phyloP scores from a whole-genome alignment of 2,797 vertebrate species.

The Harpagifer antarcticus region DNA sequence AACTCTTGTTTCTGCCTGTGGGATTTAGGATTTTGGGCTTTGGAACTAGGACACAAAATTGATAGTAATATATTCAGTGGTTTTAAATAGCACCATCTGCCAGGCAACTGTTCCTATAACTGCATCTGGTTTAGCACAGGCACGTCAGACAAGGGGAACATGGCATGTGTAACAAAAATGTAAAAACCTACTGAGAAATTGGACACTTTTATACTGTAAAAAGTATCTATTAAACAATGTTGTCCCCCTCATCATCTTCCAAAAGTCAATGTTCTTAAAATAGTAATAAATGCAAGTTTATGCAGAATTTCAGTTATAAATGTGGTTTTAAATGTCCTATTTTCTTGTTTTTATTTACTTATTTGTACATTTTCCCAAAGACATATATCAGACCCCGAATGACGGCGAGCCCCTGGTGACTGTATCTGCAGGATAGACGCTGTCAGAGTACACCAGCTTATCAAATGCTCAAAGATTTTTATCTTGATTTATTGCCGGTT shows the following conservation, averaged over 20 bases:
- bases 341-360: neutral
- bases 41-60: conserved; percentile 39
- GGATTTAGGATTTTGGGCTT: conserved; percentile 24
- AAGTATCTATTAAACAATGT: too few relatives aligned
- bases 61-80: conserved; percentile 34
- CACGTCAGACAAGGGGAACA: neutral
- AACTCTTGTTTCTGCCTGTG: conserved; percentile 1
- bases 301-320: neutral
- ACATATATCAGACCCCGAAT: neutral
- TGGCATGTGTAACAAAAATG: neutral
- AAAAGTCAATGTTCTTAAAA: neutral
- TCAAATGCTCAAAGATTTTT: neutral
- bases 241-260: too few relatives aligned
- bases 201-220: too few relatives aligned
- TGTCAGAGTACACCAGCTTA: conserved; percentile 8
- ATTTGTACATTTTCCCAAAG: neutral
- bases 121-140: conserved; percentile 16
- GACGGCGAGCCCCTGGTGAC: conserved; percentile 22
- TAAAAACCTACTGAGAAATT: accelerated
- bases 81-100: conserved; percentile 12
- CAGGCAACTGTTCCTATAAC: neutral
- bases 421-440: conserved; percentile 12
- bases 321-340: neutral
- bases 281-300: neutral
- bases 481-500: neutral